Conservation (phyloP, 2,888 invertebrate species). For the Platerodrilus igneus region DNA sequence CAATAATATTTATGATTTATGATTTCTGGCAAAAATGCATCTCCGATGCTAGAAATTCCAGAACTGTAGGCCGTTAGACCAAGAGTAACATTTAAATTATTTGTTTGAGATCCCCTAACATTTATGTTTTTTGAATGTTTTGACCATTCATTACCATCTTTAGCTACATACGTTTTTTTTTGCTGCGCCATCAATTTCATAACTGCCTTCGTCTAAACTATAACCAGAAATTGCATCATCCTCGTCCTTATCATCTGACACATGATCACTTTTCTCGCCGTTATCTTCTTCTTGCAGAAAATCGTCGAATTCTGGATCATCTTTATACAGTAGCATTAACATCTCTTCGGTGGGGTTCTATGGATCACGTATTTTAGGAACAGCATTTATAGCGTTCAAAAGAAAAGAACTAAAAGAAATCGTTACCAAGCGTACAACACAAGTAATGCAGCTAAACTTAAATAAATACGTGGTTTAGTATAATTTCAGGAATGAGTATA, state of each 20-base stretch:
- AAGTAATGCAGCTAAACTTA: too few relatives aligned
- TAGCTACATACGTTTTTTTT: conserved; percentile 5
- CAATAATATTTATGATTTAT: too few relatives aligned
- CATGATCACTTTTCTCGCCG: conserved; percentile 6
- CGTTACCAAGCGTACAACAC: too few relatives aligned
- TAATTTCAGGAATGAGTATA: too few relatives aligned
- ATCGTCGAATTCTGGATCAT: too few relatives aligned
- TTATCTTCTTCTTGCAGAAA: conserved; percentile 7
- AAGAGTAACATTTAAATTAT: conserved; percentile 7
- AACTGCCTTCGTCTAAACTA: conserved; percentile 3
- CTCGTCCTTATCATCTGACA: conserved; percentile 4
- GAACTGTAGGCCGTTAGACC: too few relatives aligned
- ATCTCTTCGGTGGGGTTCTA: conserved; percentile 10
- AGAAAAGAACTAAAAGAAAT: too few relatives aligned
- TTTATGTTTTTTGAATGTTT: conserved; percentile 10
- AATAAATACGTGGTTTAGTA: too few relatives aligned
- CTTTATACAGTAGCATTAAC: conserved; percentile 2
- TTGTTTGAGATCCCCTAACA: conserved; percentile 5
- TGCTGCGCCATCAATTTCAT: conserved; percentile 1
- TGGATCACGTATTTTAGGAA: conserved; percentile 11
- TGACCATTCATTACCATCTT: conserved; percentile 12
- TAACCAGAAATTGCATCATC: conserved; percentile 5
- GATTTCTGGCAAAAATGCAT: too few relatives aligned
- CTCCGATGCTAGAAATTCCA: too few relatives aligned
- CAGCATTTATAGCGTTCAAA: conserved; percentile 11